A percentile compares a stretch with the other conserved stretches of the same genome.
Evolutionary conservation across 2,888 invertebrate genomes (phyloP).

Genomic region (Lasioglossum figueresi): DNA sequence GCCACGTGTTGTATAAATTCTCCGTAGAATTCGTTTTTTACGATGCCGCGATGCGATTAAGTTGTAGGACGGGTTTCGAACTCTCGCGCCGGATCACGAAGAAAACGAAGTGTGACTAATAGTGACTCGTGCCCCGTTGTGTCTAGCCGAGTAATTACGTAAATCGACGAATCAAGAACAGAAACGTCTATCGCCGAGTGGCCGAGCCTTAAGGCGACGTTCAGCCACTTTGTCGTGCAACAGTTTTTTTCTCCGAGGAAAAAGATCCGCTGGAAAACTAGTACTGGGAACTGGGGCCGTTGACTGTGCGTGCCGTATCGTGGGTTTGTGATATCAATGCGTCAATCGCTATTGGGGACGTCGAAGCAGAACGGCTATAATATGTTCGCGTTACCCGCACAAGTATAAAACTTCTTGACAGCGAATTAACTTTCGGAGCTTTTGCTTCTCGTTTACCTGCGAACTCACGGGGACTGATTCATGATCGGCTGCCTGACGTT

Average conservation of each 20-base stretch:
- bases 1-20: not conserved
- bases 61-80: slow-evolving; percentile 18
- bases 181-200: not conserved
- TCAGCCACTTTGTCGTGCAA: not conserved
- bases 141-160: not conserved
- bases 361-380: not conserved
- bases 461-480: not conserved
- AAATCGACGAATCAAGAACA: slow-evolving; percentile 2
- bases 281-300: not conserved
- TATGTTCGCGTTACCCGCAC: not conserved
- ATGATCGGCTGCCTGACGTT: not conserved
- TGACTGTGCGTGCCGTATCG: slow-evolving; percentile 16
- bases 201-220: not conserved
- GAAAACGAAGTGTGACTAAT: slow-evolving; percentile 25
- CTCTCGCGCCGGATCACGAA: not conserved
- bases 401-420: slow-evolving; percentile 1
- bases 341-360: slow-evolving; percentile 18
- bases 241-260: not conserved
- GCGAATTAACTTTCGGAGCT: not conserved
- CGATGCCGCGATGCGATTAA: slow-evolving; percentile 5
- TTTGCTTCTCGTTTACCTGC: not conserved
- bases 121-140: not conserved
- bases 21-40: not conserved
- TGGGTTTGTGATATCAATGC: slow-evolving; percentile 12
- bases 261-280: not conserved